phyloP scores from a whole-genome alignment of 2,113 vertebrate genomes.

The Rissa tridactyla region DNA sequence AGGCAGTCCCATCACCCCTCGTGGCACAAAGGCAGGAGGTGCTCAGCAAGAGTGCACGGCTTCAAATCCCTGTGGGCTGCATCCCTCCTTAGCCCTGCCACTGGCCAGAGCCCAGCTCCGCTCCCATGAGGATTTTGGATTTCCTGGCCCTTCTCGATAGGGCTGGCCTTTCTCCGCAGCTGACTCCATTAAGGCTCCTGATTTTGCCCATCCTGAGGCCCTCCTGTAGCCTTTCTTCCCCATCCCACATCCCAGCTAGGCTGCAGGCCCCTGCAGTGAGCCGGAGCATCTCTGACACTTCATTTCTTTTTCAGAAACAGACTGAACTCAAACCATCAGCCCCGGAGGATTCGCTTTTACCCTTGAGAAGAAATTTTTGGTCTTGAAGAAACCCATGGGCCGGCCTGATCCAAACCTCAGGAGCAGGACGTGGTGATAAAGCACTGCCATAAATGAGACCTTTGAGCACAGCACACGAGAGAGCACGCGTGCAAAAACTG shows the following conservation, averaged over 20 bases:
- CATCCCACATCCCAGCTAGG: not conserved
- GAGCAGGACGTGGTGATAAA: slow-evolving; percentile 24
- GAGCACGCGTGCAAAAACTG: not conserved
- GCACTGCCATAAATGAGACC: slow-evolving; percentile 33
- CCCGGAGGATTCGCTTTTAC: slow-evolving; percentile 51
- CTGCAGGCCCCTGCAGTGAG: not conserved
- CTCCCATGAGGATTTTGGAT: not conserved
- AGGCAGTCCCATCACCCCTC: accelerated
- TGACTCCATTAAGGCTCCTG: not conserved
- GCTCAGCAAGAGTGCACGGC: not conserved
- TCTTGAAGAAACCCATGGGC: slow-evolving; percentile 29
- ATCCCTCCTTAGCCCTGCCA: not conserved
- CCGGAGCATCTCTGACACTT: not conserved
- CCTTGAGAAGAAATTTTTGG: slow-evolving; percentile 41
- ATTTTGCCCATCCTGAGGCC: not conserved
- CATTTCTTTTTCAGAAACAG: slow-evolving; percentile 75
- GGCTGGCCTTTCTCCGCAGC: not conserved
- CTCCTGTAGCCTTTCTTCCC: not conserved
- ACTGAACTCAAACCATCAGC: slow-evolving; percentile 61
- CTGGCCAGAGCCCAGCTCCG: not conserved
- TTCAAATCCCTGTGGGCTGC: accelerated
- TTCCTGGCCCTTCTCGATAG: not conserved
- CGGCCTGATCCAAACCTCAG: not conserved
- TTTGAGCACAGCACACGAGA: slow-evolving; percentile 8
- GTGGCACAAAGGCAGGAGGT: not conserved